Percentiles rank a stretch among this genome's conserved stretches.
Conservation (phyloP, 2,888 invertebrate genomes). For the Cepaea hortensis region DNA sequence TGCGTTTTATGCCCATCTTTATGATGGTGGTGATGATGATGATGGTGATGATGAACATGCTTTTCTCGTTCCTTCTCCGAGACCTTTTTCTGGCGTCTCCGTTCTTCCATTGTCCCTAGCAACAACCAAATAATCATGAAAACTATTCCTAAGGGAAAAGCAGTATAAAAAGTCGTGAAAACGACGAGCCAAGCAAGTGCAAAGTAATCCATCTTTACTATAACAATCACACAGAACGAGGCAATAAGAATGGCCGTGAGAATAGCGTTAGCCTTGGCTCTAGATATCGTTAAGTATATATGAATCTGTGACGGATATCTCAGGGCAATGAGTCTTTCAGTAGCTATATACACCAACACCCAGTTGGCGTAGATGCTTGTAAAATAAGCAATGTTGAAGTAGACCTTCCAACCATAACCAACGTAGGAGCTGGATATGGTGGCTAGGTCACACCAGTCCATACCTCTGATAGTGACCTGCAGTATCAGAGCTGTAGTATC, state of each 20-base stretch:
- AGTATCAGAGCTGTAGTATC: slow-evolving; percentile 17
- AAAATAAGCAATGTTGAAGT: slow-evolving; percentile 38
- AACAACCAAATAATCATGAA: slow-evolving; percentile 28
- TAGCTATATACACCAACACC: slow-evolving; percentile 34
- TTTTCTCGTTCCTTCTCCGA: background rate
- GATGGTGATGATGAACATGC: slow-evolving; percentile 7
- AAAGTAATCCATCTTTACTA: slow-evolving; percentile 38
- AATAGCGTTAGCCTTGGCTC: slow-evolving; percentile 30
- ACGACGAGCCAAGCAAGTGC: slow-evolving; percentile 37
- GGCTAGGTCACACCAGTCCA: slow-evolving; percentile 29
- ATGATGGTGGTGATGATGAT: slow-evolving; percentile 1
- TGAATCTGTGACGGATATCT: slow-evolving; percentile 21
- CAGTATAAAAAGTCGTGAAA: slow-evolving; percentile 37
- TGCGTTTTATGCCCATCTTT: background rate
- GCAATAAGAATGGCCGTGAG: slow-evolving; percentile 23
- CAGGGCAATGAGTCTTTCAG: slow-evolving; percentile 30
- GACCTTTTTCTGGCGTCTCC: background rate
- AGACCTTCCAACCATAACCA: background rate
- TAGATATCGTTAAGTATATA: slow-evolving; percentile 14
- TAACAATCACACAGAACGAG: slow-evolving; percentile 32
- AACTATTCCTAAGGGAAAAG: slow-evolving; percentile 20
- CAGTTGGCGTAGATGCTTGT: slow-evolving; percentile 41
- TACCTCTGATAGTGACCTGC: slow-evolving; percentile 6
- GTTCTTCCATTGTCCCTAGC: slow-evolving; percentile 12
- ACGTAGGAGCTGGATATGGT: background rate